Evolutionary conservation across 2,113 vertebrate species (phyloP).

Genomic region (Ariopsis seemanni): DNA sequence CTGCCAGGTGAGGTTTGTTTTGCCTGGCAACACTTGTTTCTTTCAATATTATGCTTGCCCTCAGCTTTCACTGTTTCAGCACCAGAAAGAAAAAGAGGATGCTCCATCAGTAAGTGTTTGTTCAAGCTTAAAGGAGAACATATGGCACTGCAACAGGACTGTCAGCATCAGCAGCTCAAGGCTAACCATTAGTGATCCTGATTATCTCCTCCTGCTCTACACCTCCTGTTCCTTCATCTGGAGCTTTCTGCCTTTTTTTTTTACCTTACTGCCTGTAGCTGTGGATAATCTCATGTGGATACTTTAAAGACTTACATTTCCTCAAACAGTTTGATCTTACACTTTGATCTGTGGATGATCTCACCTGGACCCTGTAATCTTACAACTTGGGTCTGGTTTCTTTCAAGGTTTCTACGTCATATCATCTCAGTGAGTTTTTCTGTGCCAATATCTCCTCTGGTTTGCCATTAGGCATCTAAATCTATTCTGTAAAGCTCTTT

Average conservation of each 20-base stretch:
- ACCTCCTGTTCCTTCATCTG: constrained; percentile 19
- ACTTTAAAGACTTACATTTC: neutral
- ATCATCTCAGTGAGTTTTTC: neutral
- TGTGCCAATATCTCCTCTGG: neutral
- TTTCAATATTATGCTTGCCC: neutral
- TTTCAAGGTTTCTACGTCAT: neutral
- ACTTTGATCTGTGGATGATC: too few relatives aligned
- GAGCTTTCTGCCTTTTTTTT: constrained; percentile 4
- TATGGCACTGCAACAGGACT: constrained; percentile 16
- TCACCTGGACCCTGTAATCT: neutral
- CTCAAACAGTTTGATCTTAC: neutral
- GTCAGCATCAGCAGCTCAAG: constrained; percentile 24
- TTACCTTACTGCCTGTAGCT: neutral
- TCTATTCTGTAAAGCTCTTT: neutral
- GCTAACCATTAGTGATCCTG: constrained; percentile 18
- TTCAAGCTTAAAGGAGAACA: constrained; percentile 4
- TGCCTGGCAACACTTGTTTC: too few relatives aligned
- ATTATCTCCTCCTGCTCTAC: constrained; percentile 16
- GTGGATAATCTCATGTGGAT: neutral
- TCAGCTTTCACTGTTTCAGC: neutral
- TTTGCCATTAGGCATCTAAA: neutral
- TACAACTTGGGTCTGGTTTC: neutral
- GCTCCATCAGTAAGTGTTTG: neutral
- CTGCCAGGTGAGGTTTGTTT: too few relatives aligned
- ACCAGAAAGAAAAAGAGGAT: neutral